Base-by-base conservation (phyloP, 2,113 vertebrate species). In the Ceyx melanurus region DNA sequence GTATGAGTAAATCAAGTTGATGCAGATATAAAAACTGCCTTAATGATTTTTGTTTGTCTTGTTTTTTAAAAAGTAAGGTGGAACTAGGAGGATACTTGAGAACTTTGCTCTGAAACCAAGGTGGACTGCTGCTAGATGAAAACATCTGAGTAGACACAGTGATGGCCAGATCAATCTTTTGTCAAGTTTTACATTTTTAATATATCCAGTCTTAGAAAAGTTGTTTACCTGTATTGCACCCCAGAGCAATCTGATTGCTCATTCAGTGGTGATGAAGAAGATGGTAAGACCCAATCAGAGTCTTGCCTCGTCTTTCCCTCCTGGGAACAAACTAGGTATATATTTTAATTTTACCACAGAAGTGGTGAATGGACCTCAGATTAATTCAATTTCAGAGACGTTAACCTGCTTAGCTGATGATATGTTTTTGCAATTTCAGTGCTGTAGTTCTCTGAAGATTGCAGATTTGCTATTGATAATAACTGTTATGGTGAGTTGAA, bases 1-100 rank as follows among this genome's bases (percentile, higher is more conserved):
- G 54, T 92, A 74, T 58, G 56, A 85, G 86, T 92, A 33, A 85
- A 93, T 88, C 85, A 71, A 77, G 26, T 37, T 92, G 84, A 77
- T 71, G 65, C 81, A 84, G 94, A 87, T 84, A 54, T 76, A 75
- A 95, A 95, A 96, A 96, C 61, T 94, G 97, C 97, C 97, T 97
- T 97, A 98, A 92, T 91, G 19, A 46, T 89, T 93, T 94, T 86
- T 65, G 23, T 73, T 65, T 65, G 28, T 13, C 89, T 91, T 75
- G 25, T 51, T 90, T 80, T 42, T 61, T 31, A 23, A 56, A 64
- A 61, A 22, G 42, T 33, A n/a, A 26, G 45, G 7, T 80, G 66
- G n/a, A 95, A 22, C 28, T 73, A 17, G 43, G 37, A 90, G 2
- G 12, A n/a, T 67, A 78, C 43, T 73, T 40, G 54, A 82, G 79